Base-by-base conservation (phyloP, 2,888 invertebrate species). In the Mycogona germanica region DNA sequence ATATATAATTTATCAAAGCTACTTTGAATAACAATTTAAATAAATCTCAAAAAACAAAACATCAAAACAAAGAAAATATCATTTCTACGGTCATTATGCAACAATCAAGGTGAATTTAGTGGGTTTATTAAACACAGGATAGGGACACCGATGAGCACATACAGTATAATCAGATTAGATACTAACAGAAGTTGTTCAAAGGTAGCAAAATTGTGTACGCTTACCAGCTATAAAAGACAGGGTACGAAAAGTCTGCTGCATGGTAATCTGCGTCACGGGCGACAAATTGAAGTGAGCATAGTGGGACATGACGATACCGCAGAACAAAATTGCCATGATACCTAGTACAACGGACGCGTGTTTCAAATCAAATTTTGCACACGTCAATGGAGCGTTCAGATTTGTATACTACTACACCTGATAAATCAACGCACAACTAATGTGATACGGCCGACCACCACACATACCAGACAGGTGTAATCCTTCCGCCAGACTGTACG, bases 291-390 rank as follows among this genome's bases (percentile, higher is more conserved):
- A 91, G 75, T 98, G 98, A 14, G 97, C 97, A 70, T 98, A 98
- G 70, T 98, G 98, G 0, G 96, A 96, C 98, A 98, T 98, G 1
- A 96, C 95, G 66, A 98, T 92, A 6, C 97, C 98, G 73, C 95
- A 95, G 70, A 97, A 96, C 62, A 98, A 73, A 65, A 98, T 98
- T 6, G 98, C 96, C 97, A 98, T 98, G 56, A 98, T 98, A 58
- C 97, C 91, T 82, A 75, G 1, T 52, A 40, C 19, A 23, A 49
- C 37, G 49, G 52, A 41, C 52, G 29, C 44, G 53, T 45, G 49
- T 14, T 12, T 21, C n/a, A 23, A 47, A 44, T 21, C 55, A 25
- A 28, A 35, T 30, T 52, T 30, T 35, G 40, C 21, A 52, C n/a
- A 26, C 35, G 14, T 51, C 25, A 5, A 14, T 56, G 17, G 55